A percentile compares a stretch with the other conserved stretches of the same genome.
phyloP scores from a whole-genome alignment of 2,797 vertebrate genomes.

The Clamator glandarius region DNA sequence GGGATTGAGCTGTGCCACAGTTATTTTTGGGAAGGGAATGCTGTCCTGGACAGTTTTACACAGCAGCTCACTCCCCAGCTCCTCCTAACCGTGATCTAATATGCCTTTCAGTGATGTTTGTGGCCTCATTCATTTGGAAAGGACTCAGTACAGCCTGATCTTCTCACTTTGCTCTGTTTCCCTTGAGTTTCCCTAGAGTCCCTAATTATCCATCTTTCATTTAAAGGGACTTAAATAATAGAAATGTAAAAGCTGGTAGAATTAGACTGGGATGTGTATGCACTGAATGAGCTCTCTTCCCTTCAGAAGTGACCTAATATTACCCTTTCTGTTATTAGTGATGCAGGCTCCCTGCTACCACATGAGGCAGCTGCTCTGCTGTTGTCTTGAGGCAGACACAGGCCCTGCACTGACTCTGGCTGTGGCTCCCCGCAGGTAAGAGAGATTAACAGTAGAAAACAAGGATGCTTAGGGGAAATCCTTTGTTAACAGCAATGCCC shows the following conservation, averaged over 20 bases:
- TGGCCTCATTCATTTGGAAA: background rate
- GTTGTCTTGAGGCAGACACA: background rate
- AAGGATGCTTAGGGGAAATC: background rate
- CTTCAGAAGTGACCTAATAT: background rate
- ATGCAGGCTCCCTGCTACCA: background rate
- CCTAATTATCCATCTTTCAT: conserved; percentile 24
- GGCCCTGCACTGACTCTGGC: background rate
- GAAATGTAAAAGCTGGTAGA: background rate
- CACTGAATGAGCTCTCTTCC: background rate
- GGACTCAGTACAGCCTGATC: background rate
- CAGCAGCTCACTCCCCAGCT: background rate
- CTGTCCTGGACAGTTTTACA: background rate
- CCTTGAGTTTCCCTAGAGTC: background rate
- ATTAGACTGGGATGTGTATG: background rate
- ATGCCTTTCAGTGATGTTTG: conserved; percentile 19
- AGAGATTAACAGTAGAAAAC: background rate
- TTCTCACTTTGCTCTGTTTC: background rate
- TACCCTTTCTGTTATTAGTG: background rate
- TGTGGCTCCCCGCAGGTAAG: background rate
- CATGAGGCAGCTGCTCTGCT: background rate
- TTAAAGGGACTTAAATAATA: background rate
- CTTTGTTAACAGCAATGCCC: background rate
- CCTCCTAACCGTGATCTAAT: background rate
- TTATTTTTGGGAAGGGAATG: background rate
- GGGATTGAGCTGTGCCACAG: background rate